These are phyloP conservation scores for Norana najaformis DNA, from an alignment of 2,888 invertebrate genomes.

Conservation along the genomic window DNA sequence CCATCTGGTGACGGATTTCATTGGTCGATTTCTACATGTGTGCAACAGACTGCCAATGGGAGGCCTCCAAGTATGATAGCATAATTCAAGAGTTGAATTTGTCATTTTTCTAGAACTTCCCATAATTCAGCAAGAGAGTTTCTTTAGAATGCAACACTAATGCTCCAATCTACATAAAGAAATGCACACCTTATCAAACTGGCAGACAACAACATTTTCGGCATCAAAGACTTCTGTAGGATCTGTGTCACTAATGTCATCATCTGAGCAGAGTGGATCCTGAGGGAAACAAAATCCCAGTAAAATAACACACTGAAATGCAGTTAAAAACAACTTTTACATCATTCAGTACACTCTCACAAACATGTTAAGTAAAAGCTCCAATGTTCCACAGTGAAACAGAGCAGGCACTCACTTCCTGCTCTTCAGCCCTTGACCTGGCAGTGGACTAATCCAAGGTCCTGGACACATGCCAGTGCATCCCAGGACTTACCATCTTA, in stretches of 20 bases:
- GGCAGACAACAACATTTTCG: constrained; percentile 98
- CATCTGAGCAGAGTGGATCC: constrained; percentile 93
- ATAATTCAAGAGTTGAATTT: neutral
- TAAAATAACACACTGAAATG: neutral
- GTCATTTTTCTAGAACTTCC: neutral
- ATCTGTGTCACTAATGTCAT: constrained; percentile 81
- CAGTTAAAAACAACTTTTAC: neutral
- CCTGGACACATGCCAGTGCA: too few relatives aligned
- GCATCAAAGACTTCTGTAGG: constrained; percentile 96
- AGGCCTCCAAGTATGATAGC: neutral
- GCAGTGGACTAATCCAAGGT: too few relatives aligned
- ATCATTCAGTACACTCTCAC: neutral
- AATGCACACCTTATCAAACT: constrained; percentile 86
- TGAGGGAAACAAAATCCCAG: constrained; percentile 60
- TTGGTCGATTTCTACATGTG: neutral
- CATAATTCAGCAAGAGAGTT: neutral
- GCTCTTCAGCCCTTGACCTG: too few relatives aligned
- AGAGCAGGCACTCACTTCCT: too few relatives aligned
- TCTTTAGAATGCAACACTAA: neutral
- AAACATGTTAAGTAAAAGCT: neutral
- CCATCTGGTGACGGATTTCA: too few relatives aligned
- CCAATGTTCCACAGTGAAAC: too few relatives aligned
- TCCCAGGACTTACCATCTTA: too few relatives aligned
- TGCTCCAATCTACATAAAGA: neutral
- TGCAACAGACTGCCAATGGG: neutral